Base-by-base conservation (phyloP, 64 coral and sea anemone species). In the Porites lutea region DNA sequence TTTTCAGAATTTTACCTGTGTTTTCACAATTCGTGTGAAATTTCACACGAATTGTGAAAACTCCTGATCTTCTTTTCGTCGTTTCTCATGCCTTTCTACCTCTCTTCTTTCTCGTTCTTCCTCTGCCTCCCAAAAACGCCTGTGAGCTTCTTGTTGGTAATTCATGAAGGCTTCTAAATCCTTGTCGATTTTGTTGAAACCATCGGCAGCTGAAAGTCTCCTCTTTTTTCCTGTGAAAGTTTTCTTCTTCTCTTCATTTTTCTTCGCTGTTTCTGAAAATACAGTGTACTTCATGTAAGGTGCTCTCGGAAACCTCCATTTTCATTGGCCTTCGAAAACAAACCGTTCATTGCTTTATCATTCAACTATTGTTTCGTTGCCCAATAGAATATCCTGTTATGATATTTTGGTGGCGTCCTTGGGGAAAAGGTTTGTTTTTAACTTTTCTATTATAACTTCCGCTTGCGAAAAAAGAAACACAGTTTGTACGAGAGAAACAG, bases 401-500 rank as follows among this genome's bases (percentile, higher is more conserved):
- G 20, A 71, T n/a, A 71, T 71, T 71, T 71, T 71, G 11, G 68
- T 71, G 21, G 21, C 20, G 68, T n/a, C 44, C 68, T 27, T 71
- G 44, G 68, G 68, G 68, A 71, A 71, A 71, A n/a, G 68, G 23
- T 71, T 66, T 66, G 64, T 66, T 66, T 14, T 19, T n/a, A 66
- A 4, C 64, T 66, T 66, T 19, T 66, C 5, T 66, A 66, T 66
- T 66, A n/a, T 66, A 66, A 66, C 64, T 66, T 66, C 64, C 3
- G 64, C 64, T 66, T 66, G 68, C 44, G 23, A 71, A 71, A 71
- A 71, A 71, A 71, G 44, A 27, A 27, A 8, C 21, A 71, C 68
- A 71, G 68, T 71, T 71, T 71, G 44, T 71, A 71, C 68, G 68
- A 71, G 44, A 71, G 68, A 71, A 71, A 27, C 68, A 71, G 68